Evolutionary conservation across 2,797 vertebrate genomes (phyloP).

Genomic region (Capromys pilorides): DNA sequence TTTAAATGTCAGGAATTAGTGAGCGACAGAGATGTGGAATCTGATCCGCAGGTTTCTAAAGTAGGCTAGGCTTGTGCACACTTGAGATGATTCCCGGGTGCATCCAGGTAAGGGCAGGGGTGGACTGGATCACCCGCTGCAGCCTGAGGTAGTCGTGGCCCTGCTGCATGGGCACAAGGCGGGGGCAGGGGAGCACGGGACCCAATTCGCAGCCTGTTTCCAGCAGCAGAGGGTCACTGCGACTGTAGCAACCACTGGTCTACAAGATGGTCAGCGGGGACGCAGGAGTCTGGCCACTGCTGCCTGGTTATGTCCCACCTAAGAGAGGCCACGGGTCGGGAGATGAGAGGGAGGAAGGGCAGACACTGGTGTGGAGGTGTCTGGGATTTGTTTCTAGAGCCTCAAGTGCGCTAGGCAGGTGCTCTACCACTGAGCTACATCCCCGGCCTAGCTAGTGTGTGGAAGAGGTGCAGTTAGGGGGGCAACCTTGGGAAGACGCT

Average conservation of each 20-base stretch:
- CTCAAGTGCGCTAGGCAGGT: not conserved
- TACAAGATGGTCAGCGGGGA: not conserved
- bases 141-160: not conserved
- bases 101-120: not conserved
- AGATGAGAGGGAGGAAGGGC: not conserved
- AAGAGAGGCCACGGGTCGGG: not conserved
- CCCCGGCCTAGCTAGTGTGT: not conserved
- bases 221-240: not conserved
- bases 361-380: not conserved
- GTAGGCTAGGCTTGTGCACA: conserved; percentile 30
- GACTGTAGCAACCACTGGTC: not conserved
- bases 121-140: not conserved
- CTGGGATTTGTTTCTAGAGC: not conserved
- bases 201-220: not conserved
- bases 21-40: conserved; percentile 38
- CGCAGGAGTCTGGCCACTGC: not conserved
- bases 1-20: conserved; percentile 58
- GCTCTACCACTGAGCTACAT: not conserved
- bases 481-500: not conserved
- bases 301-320: not conserved
- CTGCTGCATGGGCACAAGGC: not conserved
- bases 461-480: not conserved
- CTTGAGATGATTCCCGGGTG: not conserved
- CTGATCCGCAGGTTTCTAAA: conserved; percentile 47
- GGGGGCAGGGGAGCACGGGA: not conserved